Evolutionary conservation across 1,140 invertebrate species (phyloP).

Genomic region (Tribolium madens): DNA sequence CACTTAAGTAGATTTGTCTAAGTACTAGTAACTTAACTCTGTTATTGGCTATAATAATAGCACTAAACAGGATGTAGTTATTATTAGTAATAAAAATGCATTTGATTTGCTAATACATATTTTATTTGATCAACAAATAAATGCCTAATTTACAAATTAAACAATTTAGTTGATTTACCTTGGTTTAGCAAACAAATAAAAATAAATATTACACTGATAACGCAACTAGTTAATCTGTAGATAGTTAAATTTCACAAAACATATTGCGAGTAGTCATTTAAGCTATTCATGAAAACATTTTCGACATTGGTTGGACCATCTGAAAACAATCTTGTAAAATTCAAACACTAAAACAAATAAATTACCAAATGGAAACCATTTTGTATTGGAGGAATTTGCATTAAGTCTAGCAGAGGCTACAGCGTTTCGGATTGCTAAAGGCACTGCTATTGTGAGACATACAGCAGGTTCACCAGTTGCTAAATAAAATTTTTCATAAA

Average conservation of each 20-base stretch:
- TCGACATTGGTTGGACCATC: constrained; percentile 59
- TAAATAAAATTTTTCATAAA: constrained; percentile 65
- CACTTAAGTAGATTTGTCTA: background rate
- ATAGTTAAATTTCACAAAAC: constrained; percentile 43
- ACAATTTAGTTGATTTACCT: background rate
- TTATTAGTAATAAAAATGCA: background rate
- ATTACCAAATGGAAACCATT: constrained; percentile 65
- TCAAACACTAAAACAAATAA: background rate
- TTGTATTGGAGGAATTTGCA: constrained; percentile 64
- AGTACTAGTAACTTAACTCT: background rate
- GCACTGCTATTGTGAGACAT: constrained; percentile 74
- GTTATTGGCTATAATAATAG: background rate
- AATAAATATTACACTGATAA: too few species aligned
- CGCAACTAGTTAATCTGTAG: too few species aligned
- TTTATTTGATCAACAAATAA: background rate
- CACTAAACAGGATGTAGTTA: background rate
- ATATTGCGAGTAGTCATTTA: constrained; percentile 57
- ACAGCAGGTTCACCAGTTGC: constrained; percentile 86
- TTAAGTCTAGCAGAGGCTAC: constrained; percentile 75
- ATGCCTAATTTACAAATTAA: background rate
- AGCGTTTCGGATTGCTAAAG: constrained; percentile 80
- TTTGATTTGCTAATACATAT: background rate
- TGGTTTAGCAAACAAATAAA: too few species aligned
- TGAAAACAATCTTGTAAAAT: constrained; percentile 45
- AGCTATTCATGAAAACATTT: constrained; percentile 55